These are phyloP conservation scores for Limnodromus scolopaceus DNA, from an alignment of 2,797 vertebrate species.

Conservation along the genomic window DNA sequence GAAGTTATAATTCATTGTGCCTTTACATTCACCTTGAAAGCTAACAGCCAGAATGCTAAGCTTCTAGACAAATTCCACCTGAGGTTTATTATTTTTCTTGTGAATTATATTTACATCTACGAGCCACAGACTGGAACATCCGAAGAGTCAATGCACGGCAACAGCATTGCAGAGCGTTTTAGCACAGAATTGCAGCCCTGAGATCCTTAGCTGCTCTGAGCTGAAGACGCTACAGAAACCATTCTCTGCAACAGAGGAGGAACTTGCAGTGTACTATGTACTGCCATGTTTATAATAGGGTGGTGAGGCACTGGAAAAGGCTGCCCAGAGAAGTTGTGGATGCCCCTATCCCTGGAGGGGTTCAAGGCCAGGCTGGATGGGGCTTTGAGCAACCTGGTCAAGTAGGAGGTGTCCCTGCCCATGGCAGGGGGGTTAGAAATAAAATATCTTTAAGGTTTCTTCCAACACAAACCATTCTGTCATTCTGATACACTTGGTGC, in stretches of 20 bases:
- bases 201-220: background rate
- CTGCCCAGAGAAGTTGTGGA: background rate
- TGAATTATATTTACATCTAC: background rate
- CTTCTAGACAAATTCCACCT: background rate
- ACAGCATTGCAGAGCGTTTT: background rate
- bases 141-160: background rate
- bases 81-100: background rate
- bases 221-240: background rate
- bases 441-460: background rate
- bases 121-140: background rate
- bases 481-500: background rate
- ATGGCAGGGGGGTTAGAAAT: background rate
- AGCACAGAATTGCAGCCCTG: background rate
- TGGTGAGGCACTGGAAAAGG: background rate
- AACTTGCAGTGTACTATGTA: background rate
- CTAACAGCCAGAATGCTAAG: background rate
- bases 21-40: background rate
- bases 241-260: background rate
- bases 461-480: background rate
- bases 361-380: background rate
- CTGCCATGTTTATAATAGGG: background rate
- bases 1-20: background rate
- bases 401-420: background rate
- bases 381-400: background rate
- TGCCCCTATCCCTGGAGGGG: background rate